phyloP scores from a whole-genome alignment of 1,140 invertebrate genomes.

The Agrypnia vestita region DNA sequence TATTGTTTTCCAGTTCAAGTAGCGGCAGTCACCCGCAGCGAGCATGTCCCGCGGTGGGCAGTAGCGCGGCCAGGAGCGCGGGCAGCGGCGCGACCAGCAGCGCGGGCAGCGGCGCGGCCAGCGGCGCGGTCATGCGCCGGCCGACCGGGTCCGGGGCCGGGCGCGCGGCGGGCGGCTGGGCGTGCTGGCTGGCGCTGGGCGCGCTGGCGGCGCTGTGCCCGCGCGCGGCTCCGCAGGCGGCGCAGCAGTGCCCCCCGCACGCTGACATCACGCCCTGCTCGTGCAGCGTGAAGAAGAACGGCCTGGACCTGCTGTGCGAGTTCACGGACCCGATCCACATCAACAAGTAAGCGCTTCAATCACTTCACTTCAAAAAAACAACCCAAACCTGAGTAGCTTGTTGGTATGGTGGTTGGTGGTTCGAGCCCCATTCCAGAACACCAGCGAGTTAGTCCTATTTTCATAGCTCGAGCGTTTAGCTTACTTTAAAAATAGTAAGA shows the following conservation, averaged over 20 bases:
- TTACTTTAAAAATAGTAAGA: too few species aligned
- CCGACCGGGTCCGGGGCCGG: not conserved
- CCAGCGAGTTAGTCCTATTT: too few species aligned
- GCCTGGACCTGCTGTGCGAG: constrained; percentile 89
- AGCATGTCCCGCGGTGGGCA: not conserved
- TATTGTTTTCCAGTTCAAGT: not conserved
- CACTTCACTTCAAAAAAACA: too few species aligned
- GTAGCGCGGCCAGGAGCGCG: not conserved
- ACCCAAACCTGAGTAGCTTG: too few species aligned
- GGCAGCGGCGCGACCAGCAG: not conserved
- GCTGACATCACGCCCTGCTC: constrained; percentile 84
- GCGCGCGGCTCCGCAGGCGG: constrained; percentile 66
- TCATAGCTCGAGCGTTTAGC: too few species aligned
- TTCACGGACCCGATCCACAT: constrained; percentile 85
- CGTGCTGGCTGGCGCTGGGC: constrained; percentile 47
- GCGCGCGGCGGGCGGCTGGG: constrained; percentile 17
- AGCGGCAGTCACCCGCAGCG: not conserved
- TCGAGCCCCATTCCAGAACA: too few species aligned
- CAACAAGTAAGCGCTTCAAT: constrained; percentile 30
- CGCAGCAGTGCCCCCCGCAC: constrained; percentile 81
- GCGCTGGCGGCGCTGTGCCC: constrained; percentile 66
- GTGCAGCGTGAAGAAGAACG: constrained; percentile 88
- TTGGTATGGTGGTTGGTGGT: too few species aligned
- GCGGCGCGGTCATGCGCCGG: constrained; percentile 1
- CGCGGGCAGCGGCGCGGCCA: not conserved